Conservation (phyloP, 2,888 invertebrate species). For the Helleia helle region DNA sequence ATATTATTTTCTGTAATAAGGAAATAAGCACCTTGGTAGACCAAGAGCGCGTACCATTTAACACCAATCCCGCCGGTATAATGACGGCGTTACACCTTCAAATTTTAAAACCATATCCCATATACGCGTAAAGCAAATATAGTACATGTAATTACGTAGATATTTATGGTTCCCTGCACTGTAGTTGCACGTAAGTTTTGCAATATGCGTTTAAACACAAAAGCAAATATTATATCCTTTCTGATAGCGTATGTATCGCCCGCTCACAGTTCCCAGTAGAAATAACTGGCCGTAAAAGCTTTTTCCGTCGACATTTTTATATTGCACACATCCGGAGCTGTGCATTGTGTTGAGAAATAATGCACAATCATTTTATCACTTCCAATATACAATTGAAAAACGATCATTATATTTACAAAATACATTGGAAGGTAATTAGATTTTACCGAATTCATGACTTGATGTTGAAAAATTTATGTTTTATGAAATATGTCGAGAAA, state of each 20-base stretch:
- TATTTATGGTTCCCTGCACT: slow-evolving; percentile 7
- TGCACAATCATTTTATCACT: slow-evolving; percentile 3
- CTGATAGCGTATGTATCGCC: slow-evolving; percentile 19
- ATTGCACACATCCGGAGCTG: slow-evolving; percentile 41
- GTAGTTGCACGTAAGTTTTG: slow-evolving; percentile 5
- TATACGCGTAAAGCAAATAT: neutral
- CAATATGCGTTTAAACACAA: slow-evolving; percentile 18
- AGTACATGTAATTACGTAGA: slow-evolving; percentile 1
- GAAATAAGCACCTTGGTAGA: too few species aligned
- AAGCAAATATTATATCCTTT: slow-evolving; percentile 22
- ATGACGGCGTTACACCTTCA: too few species aligned
- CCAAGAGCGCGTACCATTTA: too few species aligned
- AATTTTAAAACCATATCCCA: neutral
- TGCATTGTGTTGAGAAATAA: slow-evolving; percentile 17
- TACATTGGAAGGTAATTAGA: too few species aligned
- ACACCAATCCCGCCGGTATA: too few species aligned
- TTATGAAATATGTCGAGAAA: too few species aligned
- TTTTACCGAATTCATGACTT: too few species aligned
- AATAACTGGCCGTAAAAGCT: slow-evolving; percentile 59
- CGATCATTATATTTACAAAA: too few species aligned
- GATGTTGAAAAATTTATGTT: too few species aligned
- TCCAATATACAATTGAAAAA: slow-evolving; percentile 4
- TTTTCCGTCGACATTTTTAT: slow-evolving; percentile 58
- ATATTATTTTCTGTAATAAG: too few species aligned
- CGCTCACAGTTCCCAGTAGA: slow-evolving; percentile 43